These are phyloP conservation scores for Scaptodrosophila latifasciaeformis DNA, from an alignment of 2,888 invertebrate genomes.

Conservation along the genomic window DNA sequence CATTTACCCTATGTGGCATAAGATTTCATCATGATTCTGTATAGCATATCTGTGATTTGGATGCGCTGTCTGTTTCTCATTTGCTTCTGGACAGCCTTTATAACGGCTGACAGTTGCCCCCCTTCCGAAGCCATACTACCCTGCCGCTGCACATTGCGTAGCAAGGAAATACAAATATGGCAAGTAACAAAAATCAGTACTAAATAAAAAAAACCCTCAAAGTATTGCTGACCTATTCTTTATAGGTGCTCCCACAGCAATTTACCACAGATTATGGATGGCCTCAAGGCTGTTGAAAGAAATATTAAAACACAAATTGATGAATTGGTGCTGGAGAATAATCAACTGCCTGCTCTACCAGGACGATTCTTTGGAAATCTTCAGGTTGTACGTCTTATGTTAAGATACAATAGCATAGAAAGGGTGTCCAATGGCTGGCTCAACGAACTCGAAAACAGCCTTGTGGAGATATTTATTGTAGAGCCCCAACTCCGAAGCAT, in stretches of 20 bases:
- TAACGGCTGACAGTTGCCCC: conserved; percentile 78
- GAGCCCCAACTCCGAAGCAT: conserved; percentile 87
- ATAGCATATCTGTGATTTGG: conserved; percentile 7
- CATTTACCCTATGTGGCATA: conserved; percentile 23
- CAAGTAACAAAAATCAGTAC: conserved; percentile 68
- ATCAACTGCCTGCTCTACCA: conserved; percentile 88
- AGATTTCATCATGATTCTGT: conserved; percentile 33
- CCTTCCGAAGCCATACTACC: conserved; percentile 86
- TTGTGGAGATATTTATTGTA: conserved; percentile 89
- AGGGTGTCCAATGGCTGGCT: conserved; percentile 88
- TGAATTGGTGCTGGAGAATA: conserved; percentile 91
- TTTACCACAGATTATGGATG: conserved; percentile 84
- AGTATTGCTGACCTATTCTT: conserved; percentile 26
- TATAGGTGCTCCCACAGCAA: conserved; percentile 94
- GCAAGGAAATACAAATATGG: conserved; percentile 91
- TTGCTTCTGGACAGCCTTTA: conserved; percentile 25
- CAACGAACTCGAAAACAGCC: conserved; percentile 83
- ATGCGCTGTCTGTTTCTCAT: conserved; percentile 27
- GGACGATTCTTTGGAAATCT: conserved; percentile 86
- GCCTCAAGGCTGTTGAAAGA: conserved; percentile 81
- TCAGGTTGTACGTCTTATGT: conserved; percentile 85
- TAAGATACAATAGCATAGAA: conserved; percentile 88
- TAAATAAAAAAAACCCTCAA: neutral
- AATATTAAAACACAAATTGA: conserved; percentile 84
- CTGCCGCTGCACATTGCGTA: conserved; percentile 86